Evolutionary conservation across 2,888 invertebrate species (phyloP), one percentile per base, ranked within the genome.

Genomic region (Invenusta paracnida): DNA sequence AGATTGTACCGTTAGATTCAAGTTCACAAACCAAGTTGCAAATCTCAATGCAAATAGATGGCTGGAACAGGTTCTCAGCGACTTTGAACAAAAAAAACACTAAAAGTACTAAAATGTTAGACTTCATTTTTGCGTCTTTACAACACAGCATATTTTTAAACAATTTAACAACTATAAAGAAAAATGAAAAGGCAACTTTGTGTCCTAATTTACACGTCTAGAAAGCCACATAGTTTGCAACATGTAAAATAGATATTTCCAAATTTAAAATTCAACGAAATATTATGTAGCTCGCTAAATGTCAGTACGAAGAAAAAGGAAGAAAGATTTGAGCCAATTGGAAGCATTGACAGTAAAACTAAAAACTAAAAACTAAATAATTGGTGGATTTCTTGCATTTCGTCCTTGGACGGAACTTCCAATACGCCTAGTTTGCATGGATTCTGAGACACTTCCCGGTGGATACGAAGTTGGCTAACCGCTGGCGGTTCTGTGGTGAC

Each of bases 1-100:
- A 5, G 29, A 28, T 81, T 0, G 5, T 30, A 30, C 82, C 11
- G 27, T 83, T 85, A 0, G 1, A 5, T 29, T 0, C 87, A 88
- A 86, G 88, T 88, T 30, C 87, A 85, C 91, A 90, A 17, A 90
- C 90, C 28, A 89, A 88, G 66, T 89, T 88, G 83, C 90, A 89
- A 82, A 91, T 90, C 87, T 89, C 90, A 0, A 91, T 90, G 0
- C 90, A 88, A 0, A 90, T 88, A 0, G 90, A 89, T 5, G 91
- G 91, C 84, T 91, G 91, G 48, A 91, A 88, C 89, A 91, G 89
- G 0, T 91, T 89, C 66, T 91, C 91, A 0, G 90, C 91, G 0
- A 90, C 88, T 87, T 91, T 91, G 89, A 90, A 91, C 1, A 91
- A 87, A 86, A 91, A 90, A 88, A 91, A 91, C 1, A 91, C 89